Percentiles rank a stretch among this genome's conserved stretches.
Conservation (phyloP, 2,888 invertebrate genomes). For the Acanthococcus lagerstroemiae region DNA sequence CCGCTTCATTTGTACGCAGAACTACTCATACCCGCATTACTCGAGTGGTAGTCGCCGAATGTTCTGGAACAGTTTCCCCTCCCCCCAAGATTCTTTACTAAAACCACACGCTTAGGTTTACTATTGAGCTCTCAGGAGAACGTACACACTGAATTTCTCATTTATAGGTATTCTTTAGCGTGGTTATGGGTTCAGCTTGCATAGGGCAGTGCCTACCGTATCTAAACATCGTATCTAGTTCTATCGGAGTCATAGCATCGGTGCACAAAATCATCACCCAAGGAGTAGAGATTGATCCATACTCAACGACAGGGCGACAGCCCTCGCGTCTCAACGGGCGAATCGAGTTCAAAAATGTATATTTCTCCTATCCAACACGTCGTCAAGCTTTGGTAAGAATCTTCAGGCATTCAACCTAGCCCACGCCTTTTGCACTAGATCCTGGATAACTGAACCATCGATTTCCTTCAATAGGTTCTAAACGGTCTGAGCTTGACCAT, state of each 20-base stretch:
- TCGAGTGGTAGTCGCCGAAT: too few relatives aligned
- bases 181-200: constrained; percentile 61
- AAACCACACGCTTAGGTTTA: too few relatives aligned
- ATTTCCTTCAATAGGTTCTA: constrained; percentile 47
- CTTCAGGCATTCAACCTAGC: neutral
- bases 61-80: too few relatives aligned
- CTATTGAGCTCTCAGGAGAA: too few relatives aligned
- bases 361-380: constrained; percentile 73
- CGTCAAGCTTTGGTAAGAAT: constrained; percentile 45
- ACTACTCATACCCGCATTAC: too few relatives aligned
- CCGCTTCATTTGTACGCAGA: too few relatives aligned
- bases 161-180: constrained; percentile 65
- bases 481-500: constrained; percentile 58
- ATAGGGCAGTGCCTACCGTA: constrained; percentile 76
- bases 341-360: constrained; percentile 60
- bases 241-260: constrained; percentile 66
- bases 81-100: too few relatives aligned
- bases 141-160: too few relatives aligned
- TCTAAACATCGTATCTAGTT: constrained; percentile 66
- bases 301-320: constrained; percentile 50
- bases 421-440: neutral
- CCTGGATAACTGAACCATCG: neutral
- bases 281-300: constrained; percentile 62
- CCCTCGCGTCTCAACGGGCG: constrained; percentile 46
- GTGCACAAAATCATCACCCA: constrained; percentile 68